phyloP scores from a whole-genome alignment of 2,797 vertebrate species.

The Sebastes glaucus region DNA sequence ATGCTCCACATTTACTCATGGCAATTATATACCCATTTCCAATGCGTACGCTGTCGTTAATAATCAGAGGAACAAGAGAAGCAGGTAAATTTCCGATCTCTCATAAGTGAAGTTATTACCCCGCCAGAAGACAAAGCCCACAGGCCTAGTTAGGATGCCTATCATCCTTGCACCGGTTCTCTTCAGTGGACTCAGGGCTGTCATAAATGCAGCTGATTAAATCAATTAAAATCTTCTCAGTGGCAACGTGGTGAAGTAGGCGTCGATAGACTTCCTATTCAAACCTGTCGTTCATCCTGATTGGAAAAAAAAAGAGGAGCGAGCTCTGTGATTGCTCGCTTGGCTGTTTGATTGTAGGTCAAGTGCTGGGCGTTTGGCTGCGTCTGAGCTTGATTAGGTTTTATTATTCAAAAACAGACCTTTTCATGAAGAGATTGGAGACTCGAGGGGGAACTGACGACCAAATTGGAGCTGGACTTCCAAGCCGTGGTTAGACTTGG shows the following conservation, averaged over 20 bases:
- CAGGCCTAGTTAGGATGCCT: slow-evolving; percentile 14
- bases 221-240: slow-evolving; percentile 19
- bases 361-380: slow-evolving; percentile 26
- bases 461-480: neutral
- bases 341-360: slow-evolving; percentile 52
- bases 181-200: slow-evolving; percentile 3
- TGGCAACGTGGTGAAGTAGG: neutral
- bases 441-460: neutral
- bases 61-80: neutral
- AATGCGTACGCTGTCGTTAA: neutral
- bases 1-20: neutral
- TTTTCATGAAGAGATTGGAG: slow-evolving; percentile 27
- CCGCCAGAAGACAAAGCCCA: slow-evolving; percentile 28
- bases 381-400: slow-evolving; percentile 39
- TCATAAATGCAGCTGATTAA: slow-evolving; percentile 42
- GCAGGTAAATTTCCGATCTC: neutral
- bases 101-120: neutral
- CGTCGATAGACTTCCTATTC: neutral
- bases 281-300: slow-evolving; percentile 5
- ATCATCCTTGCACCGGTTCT: slow-evolving; percentile 1
- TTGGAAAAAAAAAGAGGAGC: neutral
- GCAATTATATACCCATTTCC: neutral
- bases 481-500: neutral
- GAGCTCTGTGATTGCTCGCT: slow-evolving; percentile 25
- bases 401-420: slow-evolving; percentile 53